These are phyloP conservation scores for Phyllotreta cruciferae DNA, from an alignment of 2,888 invertebrate species.

Conservation along the genomic window DNA sequence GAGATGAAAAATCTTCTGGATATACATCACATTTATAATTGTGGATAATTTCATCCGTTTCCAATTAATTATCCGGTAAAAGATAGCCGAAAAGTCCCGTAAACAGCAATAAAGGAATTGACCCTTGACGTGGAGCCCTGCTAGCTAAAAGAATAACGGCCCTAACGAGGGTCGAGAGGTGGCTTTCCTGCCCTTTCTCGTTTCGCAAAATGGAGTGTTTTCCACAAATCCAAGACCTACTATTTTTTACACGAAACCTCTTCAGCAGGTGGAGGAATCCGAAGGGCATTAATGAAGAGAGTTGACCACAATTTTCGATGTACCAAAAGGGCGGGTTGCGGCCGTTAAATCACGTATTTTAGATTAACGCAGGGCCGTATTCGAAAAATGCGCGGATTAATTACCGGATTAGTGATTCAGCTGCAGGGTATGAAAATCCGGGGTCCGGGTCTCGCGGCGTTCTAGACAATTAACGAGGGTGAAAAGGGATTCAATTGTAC, in stretches of 20 bases:
- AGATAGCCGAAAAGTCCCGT: slow-evolving; percentile 38
- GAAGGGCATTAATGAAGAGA: too few species aligned
- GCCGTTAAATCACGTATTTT: too few species aligned
- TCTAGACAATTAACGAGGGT: slow-evolving; percentile 62
- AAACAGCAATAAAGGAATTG: slow-evolving; percentile 51
- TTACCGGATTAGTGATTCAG: too few species aligned
- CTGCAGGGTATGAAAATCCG: too few species aligned
- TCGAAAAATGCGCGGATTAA: too few species aligned
- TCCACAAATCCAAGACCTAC: slow-evolving; percentile 14
- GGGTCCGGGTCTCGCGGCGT: slow-evolving; percentile 55
- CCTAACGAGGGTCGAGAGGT: slow-evolving; percentile 49
- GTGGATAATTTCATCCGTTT: slow-evolving; percentile 27
- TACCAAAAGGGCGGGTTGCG: too few species aligned
- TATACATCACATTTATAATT: too few species aligned
- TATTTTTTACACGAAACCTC: too few species aligned
- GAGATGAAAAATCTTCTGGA: too few species aligned
- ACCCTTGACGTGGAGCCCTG: slow-evolving; percentile 44
- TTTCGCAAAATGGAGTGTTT: slow-evolving; percentile 43
- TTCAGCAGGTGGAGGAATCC: too few species aligned
- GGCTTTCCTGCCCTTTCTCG: slow-evolving; percentile 25
- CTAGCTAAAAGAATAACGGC: slow-evolving; percentile 43
- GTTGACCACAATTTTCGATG: too few species aligned
- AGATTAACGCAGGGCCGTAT: too few species aligned
- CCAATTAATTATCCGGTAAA: slow-evolving; percentile 34
- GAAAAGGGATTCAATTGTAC: slow-evolving; percentile 60